Evolutionary conservation across 2,113 vertebrate genomes (phyloP).

Genomic region (Pelusios castaneus): DNA sequence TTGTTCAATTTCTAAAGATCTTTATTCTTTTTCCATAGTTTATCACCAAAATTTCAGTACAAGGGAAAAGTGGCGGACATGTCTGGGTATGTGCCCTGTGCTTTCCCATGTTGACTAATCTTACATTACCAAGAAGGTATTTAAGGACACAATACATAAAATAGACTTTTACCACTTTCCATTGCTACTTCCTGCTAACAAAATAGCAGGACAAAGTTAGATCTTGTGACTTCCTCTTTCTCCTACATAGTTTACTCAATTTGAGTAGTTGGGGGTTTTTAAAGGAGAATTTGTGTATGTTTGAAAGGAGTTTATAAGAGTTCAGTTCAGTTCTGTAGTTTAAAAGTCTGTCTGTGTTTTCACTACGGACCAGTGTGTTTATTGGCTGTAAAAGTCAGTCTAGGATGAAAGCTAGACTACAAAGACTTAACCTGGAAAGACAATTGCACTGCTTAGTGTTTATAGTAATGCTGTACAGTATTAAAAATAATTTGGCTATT

Average conservation of each 20-base stretch:
- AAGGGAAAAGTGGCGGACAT: neutral
- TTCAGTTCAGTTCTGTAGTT: neutral
- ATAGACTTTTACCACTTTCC: neutral
- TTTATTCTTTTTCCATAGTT: neutral
- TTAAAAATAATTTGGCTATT: neutral
- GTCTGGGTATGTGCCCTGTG: rapidly evolving
- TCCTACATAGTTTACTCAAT: neutral
- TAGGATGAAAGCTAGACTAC: neutral
- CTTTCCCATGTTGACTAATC: neutral
- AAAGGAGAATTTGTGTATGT: neutral
- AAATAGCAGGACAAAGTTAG: neutral
- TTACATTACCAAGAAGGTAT: neutral
- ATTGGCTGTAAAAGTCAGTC: neutral
- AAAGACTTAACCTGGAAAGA: neutral
- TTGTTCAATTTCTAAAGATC: neutral
- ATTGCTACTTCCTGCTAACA: constrained; percentile 9
- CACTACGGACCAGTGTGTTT: neutral
- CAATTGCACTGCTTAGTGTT: neutral
- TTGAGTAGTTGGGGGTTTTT: neutral
- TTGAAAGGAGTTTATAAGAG: neutral
- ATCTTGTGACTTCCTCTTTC: neutral
- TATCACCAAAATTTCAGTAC: neutral
- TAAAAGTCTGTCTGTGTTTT: neutral
- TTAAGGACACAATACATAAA: neutral
- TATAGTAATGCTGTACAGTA: neutral